phyloP scores from a whole-genome alignment of 2,888 invertebrate genomes.

The Nomada goodeniana region DNA sequence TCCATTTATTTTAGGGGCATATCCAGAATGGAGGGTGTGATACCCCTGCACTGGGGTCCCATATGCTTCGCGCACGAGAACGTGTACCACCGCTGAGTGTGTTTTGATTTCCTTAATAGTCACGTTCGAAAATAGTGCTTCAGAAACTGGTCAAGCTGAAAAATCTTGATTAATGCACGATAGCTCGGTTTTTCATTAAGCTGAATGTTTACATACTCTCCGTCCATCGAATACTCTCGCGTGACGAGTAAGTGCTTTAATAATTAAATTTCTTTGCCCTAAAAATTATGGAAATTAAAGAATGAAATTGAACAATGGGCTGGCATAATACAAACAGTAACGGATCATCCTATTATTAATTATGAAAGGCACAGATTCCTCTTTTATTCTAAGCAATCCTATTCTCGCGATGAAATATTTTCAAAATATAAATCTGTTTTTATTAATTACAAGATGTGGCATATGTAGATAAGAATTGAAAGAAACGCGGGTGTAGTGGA shows the following conservation, averaged over 20 bases:
- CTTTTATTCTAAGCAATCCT: no score
- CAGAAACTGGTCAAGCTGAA: conserved; percentile 48
- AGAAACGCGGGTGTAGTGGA: conserved; percentile 38
- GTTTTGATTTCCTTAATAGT: conserved; percentile 84
- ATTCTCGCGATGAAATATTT: background rate
- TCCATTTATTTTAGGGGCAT: conserved; percentile 82
- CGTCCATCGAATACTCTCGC: no score
- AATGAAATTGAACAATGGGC: no score
- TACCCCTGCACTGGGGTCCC: conserved; percentile 78
- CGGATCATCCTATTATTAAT: no score
- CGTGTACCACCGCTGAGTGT: conserved; percentile 74
- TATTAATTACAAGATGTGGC: background rate
- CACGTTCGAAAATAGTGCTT: conserved; percentile 70
- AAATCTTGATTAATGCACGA: conserved; percentile 56
- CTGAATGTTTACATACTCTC: no score
- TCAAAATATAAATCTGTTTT: background rate
- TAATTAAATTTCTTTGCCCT: no score
- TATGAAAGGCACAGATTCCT: no score
- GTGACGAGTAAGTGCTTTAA: no score
- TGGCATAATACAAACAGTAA: no score
- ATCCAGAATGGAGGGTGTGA: conserved; percentile 77
- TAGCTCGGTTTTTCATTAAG: no score
- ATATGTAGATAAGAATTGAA: conserved; percentile 31
- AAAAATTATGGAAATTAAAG: no score
- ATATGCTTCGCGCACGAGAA: conserved; percentile 80